phyloP scores from a whole-genome alignment of 2,888 invertebrate species.

The Andrena bicolor region DNA sequence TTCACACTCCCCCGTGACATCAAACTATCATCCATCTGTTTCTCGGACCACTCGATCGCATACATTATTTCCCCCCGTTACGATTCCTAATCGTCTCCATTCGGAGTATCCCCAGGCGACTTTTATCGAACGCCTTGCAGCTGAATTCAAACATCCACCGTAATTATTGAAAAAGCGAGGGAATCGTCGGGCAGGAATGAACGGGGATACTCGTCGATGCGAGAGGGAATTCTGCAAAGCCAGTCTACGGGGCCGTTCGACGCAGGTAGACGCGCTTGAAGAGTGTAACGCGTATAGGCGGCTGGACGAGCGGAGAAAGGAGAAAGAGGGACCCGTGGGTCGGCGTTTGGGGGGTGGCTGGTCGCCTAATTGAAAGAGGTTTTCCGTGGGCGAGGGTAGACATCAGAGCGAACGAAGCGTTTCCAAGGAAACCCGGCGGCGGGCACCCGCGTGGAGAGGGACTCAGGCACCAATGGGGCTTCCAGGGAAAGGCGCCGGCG shows the following conservation, averaged over 20 bases:
- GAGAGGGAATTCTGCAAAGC: constrained; percentile 32
- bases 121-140: background rate
- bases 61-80: background rate
- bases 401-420: constrained; percentile 80
- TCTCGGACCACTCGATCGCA: background rate
- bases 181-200: background rate
- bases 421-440: constrained; percentile 83
- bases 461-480: constrained; percentile 79
- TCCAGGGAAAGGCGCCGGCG: constrained; percentile 80
- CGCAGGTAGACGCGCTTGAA: constrained; percentile 36
- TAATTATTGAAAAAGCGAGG: constrained; percentile 41
- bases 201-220: constrained; percentile 17
- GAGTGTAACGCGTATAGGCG: constrained; percentile 12
- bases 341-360: constrained; percentile 71
- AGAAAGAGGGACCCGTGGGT: constrained; percentile 41
- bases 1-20: background rate
- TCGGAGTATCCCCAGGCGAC: background rate
- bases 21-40: background rate
- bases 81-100: background rate
- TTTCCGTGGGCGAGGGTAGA: constrained; percentile 77
- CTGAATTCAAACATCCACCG: constrained; percentile 5
- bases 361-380: constrained; percentile 83
- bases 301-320: constrained; percentile 27
- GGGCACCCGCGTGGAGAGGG: constrained; percentile 79
- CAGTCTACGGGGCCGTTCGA: constrained; percentile 24